Evolutionary conservation across 2,888 invertebrate species (phyloP).

Genomic region (Xestoiulus laeticollis): DNA sequence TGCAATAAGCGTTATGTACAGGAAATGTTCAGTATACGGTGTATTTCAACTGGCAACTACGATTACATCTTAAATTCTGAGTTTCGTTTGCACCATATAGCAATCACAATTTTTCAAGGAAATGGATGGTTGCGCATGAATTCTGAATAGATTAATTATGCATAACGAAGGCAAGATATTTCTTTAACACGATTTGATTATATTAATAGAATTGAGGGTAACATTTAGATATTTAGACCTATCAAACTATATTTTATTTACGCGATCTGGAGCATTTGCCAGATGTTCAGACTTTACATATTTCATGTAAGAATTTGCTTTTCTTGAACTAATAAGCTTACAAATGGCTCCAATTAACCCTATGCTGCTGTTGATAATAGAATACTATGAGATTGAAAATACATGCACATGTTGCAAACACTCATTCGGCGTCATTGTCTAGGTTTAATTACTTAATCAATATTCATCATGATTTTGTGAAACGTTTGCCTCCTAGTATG

Average conservation of each 20-base stretch:
- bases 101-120: neutral
- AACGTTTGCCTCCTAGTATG: neutral
- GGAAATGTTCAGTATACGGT: too few species aligned
- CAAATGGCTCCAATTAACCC: neutral
- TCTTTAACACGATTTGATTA: neutral
- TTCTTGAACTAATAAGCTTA: neutral
- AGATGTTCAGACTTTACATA: neutral
- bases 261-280: neutral
- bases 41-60: too few species aligned
- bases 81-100: neutral
- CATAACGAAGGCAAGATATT: neutral
- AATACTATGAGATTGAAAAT: neutral
- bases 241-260: neutral
- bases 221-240: neutral
- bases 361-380: neutral
- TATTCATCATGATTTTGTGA: neutral
- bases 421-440: neutral
- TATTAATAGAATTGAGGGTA: neutral
- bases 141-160: neutral
- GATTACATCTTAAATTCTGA: too few species aligned
- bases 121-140: too few species aligned
- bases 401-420: neutral
- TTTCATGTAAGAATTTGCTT: neutral
- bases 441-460: neutral
- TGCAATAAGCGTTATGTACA: too few species aligned